phyloP scores from a whole-genome alignment of 64 coral and sea anemone species.

The Exaiptasia diaphana region DNA sequence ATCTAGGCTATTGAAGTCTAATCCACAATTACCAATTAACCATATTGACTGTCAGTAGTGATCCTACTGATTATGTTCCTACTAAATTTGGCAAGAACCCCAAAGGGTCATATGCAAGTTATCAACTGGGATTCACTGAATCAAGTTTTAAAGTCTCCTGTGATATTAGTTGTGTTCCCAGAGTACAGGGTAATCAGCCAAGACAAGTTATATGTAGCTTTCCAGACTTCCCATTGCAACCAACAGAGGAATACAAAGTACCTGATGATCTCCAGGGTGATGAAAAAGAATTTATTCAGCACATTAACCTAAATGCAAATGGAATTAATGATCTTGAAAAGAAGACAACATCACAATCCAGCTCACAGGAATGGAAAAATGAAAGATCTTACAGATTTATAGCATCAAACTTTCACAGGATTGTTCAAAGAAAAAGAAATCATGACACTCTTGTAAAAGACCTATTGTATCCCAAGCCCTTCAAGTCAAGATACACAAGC shows the following conservation, averaged over 20 bases:
- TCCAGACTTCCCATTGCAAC: not conserved
- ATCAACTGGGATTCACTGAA: conserved; percentile 8
- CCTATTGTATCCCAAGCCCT: conserved; percentile 15
- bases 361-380: conserved; percentile 28
- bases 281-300: not conserved
- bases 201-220: not conserved
- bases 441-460: conserved; percentile 20
- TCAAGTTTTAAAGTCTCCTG: conserved; percentile 1
- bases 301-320: not conserved
- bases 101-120: conserved; percentile 35
- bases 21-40: conserved; percentile 23
- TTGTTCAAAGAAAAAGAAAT: conserved; percentile 30
- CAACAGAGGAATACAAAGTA: not conserved
- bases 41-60: conserved; percentile 3
- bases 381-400: conserved; percentile 49
- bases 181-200: not conserved
- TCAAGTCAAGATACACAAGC: not conserved
- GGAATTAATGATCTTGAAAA: conserved; percentile 42
- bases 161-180: not conserved
- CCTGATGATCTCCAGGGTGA: not conserved
- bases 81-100: conserved; percentile 43
- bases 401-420: conserved; percentile 37
- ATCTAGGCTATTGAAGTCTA: not conserved
- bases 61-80: not conserved
- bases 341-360: conserved; percentile 15